Percentiles rank a stretch among this genome's conserved stretches.
Conservation (phyloP, 2,888 invertebrate species). For the Theretra japonica region DNA sequence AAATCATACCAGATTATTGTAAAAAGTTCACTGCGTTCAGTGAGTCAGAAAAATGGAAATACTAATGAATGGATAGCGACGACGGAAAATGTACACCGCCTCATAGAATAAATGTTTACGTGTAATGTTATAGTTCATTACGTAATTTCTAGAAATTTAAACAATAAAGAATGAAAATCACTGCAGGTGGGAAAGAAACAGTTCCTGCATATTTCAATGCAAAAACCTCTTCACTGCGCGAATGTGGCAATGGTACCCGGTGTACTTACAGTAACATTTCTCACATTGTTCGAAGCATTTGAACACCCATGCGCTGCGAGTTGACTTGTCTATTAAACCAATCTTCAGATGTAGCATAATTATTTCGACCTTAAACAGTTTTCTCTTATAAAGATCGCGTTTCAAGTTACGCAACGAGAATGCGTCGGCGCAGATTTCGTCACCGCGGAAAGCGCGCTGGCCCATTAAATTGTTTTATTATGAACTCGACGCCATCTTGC, state of each 20-base stretch:
- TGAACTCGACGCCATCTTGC: conserved; percentile 84
- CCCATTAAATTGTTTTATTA: conserved; percentile 85
- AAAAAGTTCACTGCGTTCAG: not conserved
- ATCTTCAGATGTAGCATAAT: conserved; percentile 61
- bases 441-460: conserved; percentile 84
- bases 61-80: not conserved
- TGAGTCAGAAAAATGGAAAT: conserved; percentile 8
- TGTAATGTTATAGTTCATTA: not conserved
- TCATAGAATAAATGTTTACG: not conserved
- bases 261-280: conserved; percentile 6
- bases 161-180: conserved; percentile 5
- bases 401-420: conserved; percentile 79
- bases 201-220: conserved; percentile 5
- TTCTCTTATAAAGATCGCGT: conserved; percentile 78
- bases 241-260: not conserved
- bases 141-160: not conserved
- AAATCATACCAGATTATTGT: not conserved
- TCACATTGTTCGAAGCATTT: conserved; percentile 34
- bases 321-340: conserved; percentile 43
- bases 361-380: conserved; percentile 76
- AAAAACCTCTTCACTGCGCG: not conserved
- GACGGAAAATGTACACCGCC: conserved; percentile 1
- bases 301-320: conserved; percentile 36
- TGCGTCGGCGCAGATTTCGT: conserved; percentile 83
- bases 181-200: not conserved